These are phyloP conservation scores for Microhierax caerulescens DNA, from an alignment of 2,797 vertebrate species.

Conservation along the genomic window DNA sequence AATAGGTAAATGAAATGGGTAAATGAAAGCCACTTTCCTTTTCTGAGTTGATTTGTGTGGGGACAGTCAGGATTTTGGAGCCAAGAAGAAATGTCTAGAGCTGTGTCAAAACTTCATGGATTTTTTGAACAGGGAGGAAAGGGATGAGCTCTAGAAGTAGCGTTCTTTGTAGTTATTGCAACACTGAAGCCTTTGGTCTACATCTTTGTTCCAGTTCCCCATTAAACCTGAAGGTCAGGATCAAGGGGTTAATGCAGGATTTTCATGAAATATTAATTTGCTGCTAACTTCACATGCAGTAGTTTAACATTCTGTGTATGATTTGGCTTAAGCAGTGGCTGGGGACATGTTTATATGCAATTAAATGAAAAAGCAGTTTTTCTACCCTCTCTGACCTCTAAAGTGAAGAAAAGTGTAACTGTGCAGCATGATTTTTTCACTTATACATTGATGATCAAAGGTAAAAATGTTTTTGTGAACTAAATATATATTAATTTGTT, in stretches of 20 bases:
- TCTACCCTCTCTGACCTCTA: conserved; percentile 38
- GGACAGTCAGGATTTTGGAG: background rate
- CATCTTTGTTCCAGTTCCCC: conserved; percentile 3
- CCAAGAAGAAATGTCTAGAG: background rate
- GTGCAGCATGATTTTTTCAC: background rate
- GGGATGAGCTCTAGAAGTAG: background rate
- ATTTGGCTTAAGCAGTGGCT: conserved; percentile 50
- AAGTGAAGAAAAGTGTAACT: conserved; percentile 26
- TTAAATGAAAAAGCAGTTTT: conserved; percentile 51
- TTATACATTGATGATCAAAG: conserved; percentile 19
- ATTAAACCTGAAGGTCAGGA: conserved; percentile 45
- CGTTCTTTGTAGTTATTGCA: background rate
- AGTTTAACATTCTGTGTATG: conserved; percentile 29
- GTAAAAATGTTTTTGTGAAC: background rate
- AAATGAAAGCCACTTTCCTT: background rate
- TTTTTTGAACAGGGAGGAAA: background rate
- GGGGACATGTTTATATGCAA: conserved; percentile 58
- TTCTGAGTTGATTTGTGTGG: background rate
- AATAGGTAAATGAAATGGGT: background rate
- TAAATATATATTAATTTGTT: background rate
- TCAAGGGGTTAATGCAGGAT: conserved; percentile 40
- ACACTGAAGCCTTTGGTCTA: background rate
- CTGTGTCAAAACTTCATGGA: background rate
- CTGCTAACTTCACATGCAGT: conserved; percentile 40
- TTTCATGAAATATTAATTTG: conserved; percentile 65